A percentile compares a stretch with the other conserved stretches of the same genome.
phyloP scores from a whole-genome alignment of 1,140 invertebrate species.

The Dreissena polymorpha region DNA sequence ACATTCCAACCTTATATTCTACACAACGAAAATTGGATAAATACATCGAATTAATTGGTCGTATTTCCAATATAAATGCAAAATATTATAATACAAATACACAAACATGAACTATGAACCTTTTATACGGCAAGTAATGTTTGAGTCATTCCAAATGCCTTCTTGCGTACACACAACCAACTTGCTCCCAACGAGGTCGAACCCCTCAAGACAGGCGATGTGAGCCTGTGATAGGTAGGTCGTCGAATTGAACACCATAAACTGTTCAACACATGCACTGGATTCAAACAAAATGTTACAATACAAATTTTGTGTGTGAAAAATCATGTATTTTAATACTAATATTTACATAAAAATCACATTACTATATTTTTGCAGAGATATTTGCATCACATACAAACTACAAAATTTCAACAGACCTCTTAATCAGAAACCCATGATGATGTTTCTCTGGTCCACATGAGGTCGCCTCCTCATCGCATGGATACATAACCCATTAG shows the following conservation, averaged over 20 bases:
- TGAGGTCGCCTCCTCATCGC: neutral
- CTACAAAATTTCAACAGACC: neutral
- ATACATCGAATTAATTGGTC: no score
- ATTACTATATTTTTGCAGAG: neutral
- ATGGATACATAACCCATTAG: neutral
- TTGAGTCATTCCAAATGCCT: neutral
- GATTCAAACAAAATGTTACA: neutral
- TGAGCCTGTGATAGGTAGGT: neutral
- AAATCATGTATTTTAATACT: neutral
- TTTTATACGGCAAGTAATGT: neutral
- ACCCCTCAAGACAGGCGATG: neutral
- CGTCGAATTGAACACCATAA: neutral
- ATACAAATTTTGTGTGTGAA: neutral
- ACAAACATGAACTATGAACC: neutral
- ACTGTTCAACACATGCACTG: neutral
- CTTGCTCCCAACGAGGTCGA: neutral
- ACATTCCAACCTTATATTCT: no score
- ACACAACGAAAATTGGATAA: no score
- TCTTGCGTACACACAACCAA: neutral
- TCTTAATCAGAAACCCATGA: neutral
- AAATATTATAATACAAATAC: no score
- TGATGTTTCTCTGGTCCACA: neutral
- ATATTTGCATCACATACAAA: neutral
- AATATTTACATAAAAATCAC: neutral
- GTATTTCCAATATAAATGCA: no score